Percentiles rank a stretch among this genome's conserved stretches.
phyloP scores from a whole-genome alignment of 2,113 vertebrate genomes.

The Pteronura brasiliensis region DNA sequence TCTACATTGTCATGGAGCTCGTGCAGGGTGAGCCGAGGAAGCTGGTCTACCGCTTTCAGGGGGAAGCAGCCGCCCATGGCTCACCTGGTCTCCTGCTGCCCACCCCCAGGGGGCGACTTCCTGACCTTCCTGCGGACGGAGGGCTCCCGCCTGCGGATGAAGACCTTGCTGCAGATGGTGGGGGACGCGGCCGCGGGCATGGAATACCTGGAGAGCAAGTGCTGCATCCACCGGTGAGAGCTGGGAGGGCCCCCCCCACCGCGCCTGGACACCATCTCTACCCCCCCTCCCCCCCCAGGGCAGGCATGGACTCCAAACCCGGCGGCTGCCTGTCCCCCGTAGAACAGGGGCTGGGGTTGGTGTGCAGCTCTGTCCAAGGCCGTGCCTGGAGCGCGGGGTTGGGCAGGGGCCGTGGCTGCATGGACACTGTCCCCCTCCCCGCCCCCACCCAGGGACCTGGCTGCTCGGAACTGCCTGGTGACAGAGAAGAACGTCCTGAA shows the following conservation, averaged over 20 bases:
- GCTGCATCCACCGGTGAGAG: conserved; percentile 95
- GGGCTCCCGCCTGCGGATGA: conserved; percentile 83
- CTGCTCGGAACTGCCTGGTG: conserved; percentile 97
- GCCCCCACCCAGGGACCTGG: conserved; percentile 86
- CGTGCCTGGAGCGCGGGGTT: fast-evolving
- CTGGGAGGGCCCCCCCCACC: fast-evolving
- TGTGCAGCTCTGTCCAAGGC: neutral
- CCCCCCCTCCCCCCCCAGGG: too few species aligned
- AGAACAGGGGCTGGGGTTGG: neutral
- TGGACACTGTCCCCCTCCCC: fast-evolving
- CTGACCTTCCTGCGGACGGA: conserved; percentile 91
- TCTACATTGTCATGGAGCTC: conserved; percentile 98
- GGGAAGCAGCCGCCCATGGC: neutral
- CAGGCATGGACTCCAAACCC: fast-evolving
- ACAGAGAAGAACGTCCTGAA: conserved; percentile 91
- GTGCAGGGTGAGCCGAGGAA: conserved; percentile 86
- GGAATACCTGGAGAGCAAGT: conserved; percentile 96
- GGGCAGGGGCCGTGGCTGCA: fast-evolving
- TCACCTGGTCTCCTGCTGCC: fast-evolving
- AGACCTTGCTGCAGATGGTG: conserved; percentile 91
- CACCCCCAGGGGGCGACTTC: conserved; percentile 92
- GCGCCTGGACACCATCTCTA: neutral
- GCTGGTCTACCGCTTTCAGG: fast-evolving
- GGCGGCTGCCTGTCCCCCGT: fast-evolving
- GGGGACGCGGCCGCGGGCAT: conserved; percentile 93